phyloP scores from a whole-genome alignment of 2,113 vertebrate genomes.

The Acanthochromis polyacanthus region DNA sequence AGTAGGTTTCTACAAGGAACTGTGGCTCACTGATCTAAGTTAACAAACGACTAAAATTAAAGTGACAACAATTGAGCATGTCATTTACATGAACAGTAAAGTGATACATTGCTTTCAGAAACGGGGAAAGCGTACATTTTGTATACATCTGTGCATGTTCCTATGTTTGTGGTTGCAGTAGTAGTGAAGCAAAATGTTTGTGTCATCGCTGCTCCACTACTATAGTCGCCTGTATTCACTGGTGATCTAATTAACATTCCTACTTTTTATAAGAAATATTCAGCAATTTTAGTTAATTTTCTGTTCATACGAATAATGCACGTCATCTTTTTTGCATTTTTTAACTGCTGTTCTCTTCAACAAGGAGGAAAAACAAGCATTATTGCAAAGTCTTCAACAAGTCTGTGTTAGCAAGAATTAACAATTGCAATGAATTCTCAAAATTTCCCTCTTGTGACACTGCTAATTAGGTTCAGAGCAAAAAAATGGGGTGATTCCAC shows the following conservation, averaged over 20 bases:
- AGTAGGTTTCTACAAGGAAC: background rate
- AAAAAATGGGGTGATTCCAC: background rate
- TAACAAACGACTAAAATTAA: constrained; percentile 10
- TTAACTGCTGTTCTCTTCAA: background rate
- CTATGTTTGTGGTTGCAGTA: background rate
- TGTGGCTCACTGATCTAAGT: constrained; percentile 22
- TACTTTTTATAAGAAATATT: background rate
- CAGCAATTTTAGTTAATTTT: no score
- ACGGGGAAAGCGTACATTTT: background rate
- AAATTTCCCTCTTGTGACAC: background rate
- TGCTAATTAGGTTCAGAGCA: background rate
- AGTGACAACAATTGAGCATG: background rate
- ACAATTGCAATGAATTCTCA: background rate
- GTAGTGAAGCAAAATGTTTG: constrained; percentile 4
- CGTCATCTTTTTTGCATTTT: no score
- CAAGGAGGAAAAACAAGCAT: background rate
- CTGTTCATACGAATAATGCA: no score
- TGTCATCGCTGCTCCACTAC: background rate
- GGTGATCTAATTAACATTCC: constrained; percentile 6
- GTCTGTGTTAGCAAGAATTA: background rate
- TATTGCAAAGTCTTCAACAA: background rate
- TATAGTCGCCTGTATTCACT: constrained; percentile 17
- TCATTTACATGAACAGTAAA: background rate
- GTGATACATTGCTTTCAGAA: background rate
- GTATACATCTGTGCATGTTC: background rate